Evolutionary conservation across 2,797 vertebrate species (phyloP), one percentile per base, ranked within the genome.

Genomic region (Lycodopsis pacificus): DNA sequence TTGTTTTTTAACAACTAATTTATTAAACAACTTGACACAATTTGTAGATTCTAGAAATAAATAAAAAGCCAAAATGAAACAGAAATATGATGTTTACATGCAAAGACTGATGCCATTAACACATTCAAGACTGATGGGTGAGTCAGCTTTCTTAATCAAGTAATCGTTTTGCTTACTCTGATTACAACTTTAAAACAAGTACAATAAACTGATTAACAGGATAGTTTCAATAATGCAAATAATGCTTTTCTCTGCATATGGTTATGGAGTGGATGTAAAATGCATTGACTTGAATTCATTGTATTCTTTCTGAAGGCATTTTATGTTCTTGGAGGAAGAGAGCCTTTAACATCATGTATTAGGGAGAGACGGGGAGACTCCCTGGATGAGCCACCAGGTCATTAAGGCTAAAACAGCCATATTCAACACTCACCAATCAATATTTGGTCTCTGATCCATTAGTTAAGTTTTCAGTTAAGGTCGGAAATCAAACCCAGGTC

Each of bases 371-470:
- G 2, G 5, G 19, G 14, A 17, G n/a, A 14, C 10, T 27, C 36
- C 4, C 14, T 12, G 46, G 9, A 68, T 11, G 14, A 14, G 25
- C 42, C 56, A 54, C 46, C 4, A 57, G 64, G 22, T 73, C 64
- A 61, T 5, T 61, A 15, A 59, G 44, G 63, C n/a, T n/a, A 46
- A 51, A 4, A 46, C 22, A 17, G 27, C 46, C 56, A 78, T 53
- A 54, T 61, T 62, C 36, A 54, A 7, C 17, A 48, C 17, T 68
- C 40, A 69, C 34, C 17, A 30, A 44, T 70, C 53, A 75, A 51
- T 59, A 70, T 70, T 53, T 14, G 19, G n/a, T 67, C 27, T 68
- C 3, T 13, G 7, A 10, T 17, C 27, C 15, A 67, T 62, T 27
- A 34, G 34, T 49, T 61, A 19, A 10, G 22, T 61, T 54, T 36